These are phyloP conservation scores for Hucho hucho DNA, from an alignment of 2,113 vertebrate species.

Conservation along the genomic window DNA sequence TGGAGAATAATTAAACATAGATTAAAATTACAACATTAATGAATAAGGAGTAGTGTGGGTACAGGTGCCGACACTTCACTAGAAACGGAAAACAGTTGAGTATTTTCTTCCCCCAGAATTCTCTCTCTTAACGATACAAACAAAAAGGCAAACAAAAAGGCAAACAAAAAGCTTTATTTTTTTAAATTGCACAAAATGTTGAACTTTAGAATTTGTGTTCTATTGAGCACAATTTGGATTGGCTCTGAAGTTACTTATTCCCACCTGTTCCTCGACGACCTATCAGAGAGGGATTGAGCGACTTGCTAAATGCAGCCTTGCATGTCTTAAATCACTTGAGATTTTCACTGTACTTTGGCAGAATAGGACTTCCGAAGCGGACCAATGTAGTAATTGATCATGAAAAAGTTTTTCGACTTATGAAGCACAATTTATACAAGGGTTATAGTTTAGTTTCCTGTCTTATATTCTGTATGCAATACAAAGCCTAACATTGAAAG, in stretches of 20 bases:
- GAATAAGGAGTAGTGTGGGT: neutral
- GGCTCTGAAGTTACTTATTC: neutral
- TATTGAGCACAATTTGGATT: neutral
- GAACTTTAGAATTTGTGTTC: too few species aligned
- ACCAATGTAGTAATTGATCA: slow-evolving; percentile 70
- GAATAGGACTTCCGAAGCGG: slow-evolving; percentile 66
- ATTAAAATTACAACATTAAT: slow-evolving; percentile 25
- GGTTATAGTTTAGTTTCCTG: slow-evolving; percentile 66
- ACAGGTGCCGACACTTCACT: slow-evolving; percentile 30
- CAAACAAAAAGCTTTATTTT: slow-evolving; percentile 27
- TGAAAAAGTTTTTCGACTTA: slow-evolving; percentile 64
- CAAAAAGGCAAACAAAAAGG: neutral
- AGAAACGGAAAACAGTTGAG: neutral
- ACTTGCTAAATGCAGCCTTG: slow-evolving; percentile 48
- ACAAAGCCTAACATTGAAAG: slow-evolving; percentile 74
- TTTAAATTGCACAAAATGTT: neutral
- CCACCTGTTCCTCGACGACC: neutral
- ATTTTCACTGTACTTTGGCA: slow-evolving; percentile 58
- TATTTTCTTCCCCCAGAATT: slow-evolving; percentile 27
- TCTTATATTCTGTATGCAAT: slow-evolving; percentile 81
- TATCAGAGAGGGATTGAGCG: slow-evolving; percentile 28
- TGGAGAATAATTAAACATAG: slow-evolving; percentile 18
- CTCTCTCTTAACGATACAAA: neutral
- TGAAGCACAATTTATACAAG: slow-evolving; percentile 80
- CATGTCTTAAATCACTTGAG: slow-evolving; percentile 60